A percentile compares a stretch with the other conserved stretches of the same genome.
These are phyloP conservation scores for Pterocles burchelli DNA, from an alignment of 2,113 vertebrate genomes.

Conservation along the genomic window DNA sequence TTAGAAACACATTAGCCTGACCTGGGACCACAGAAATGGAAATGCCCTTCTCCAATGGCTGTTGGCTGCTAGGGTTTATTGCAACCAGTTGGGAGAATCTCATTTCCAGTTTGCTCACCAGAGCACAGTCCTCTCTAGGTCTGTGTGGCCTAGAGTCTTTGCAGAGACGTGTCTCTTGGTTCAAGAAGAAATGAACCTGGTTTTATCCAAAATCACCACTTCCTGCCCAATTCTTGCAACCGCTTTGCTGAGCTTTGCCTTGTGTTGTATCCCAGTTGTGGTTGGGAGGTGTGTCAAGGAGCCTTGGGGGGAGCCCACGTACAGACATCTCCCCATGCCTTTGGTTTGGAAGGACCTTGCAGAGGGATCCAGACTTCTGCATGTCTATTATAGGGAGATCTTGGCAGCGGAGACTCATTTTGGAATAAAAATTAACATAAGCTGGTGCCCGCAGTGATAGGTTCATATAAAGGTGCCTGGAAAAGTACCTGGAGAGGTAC, in stretches of 20 bases:
- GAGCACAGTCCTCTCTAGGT: background rate
- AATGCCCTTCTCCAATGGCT: background rate
- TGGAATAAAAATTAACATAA: background rate
- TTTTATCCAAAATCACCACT: background rate
- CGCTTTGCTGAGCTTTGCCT: background rate
- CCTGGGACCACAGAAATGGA: constrained; percentile 33
- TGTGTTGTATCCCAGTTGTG: rapidly evolving
- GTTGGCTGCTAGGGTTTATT: background rate
- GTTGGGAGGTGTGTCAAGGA: background rate
- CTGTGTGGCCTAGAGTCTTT: background rate
- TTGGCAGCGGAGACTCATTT: background rate
- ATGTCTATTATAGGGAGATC: background rate
- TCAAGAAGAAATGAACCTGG: background rate
- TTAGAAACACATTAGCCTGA: constrained; percentile 6
- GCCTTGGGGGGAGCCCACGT: background rate
- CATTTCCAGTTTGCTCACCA: background rate
- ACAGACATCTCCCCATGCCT: background rate
- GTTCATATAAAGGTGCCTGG: background rate
- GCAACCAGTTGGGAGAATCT: background rate
- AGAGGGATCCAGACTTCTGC: background rate
- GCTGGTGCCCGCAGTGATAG: background rate
- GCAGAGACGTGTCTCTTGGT: background rate
- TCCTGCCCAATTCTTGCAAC: background rate
- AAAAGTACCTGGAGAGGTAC: background rate
- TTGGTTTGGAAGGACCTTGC: background rate